Evolutionary conservation across 2,113 vertebrate species (phyloP), one percentile per base, ranked within the genome.

Genomic region (Cyprinus carpio): DNA sequence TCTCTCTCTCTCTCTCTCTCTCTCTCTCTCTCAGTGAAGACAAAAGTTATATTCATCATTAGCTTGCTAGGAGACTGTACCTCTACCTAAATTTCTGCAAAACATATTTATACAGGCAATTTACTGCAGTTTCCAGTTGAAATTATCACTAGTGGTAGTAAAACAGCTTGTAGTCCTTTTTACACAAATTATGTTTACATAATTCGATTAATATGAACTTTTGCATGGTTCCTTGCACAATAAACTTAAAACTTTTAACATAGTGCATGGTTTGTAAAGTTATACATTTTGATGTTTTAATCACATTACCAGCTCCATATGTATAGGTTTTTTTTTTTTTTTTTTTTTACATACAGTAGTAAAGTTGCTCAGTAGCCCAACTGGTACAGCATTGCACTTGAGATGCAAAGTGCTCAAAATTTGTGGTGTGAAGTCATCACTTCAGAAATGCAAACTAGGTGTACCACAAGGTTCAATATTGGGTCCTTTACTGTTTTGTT

Each of bases 21-120:
- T 78, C 25, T 78, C n/a, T 75, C 27, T 46, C 83, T 75, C 27
- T 46, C 83, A n/a, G n/a, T n/a, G n/a, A n/a, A n/a, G n/a, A n/a
- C n/a, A n/a, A n/a, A n/a, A n/a, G n/a, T n/a, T 6, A 31, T 67
- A 31, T 31, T 7, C 64, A 67, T 4, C 3, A 67, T 8, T 4
- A 15, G 13, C 15, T 18, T 16, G 31, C 64, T 9, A 8, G 6
- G 31, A 67, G 31, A 18, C 7, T 67, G 27, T 31, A 8, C 27
- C 64, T 67, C 15, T 49, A 49, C 12, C 46, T 49, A 49, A 7
- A 29, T 67, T 67, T 31, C 15, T 31, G 15, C 15, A 67, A 31
- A 18, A 31, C 13, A 12, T 49, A 18, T 15, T 6, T 16, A 6
- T 18, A 18, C 64, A 67, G 27, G 27, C 11, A 13, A 18, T 54